These are phyloP conservation scores for Laspeyria flexula DNA, from an alignment of 2,888 invertebrate species.

Conservation along the genomic window DNA sequence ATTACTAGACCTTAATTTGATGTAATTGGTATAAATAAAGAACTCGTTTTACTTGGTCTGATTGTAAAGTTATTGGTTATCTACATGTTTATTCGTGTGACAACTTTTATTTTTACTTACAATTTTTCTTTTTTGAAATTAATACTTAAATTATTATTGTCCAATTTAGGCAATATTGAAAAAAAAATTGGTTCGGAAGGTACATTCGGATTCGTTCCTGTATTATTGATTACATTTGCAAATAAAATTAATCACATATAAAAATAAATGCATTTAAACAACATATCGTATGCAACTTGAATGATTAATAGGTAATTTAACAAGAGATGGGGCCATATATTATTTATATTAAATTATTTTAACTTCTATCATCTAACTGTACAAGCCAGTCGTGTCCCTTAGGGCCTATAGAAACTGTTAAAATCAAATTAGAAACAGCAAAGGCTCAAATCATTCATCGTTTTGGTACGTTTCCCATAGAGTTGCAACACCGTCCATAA, in stretches of 20 bases:
- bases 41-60: constrained; percentile 9
- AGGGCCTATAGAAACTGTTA: constrained; percentile 14
- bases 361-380: too few relatives aligned
- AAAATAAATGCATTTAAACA: too few relatives aligned
- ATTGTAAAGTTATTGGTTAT: neutral
- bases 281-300: neutral
- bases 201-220: neutral
- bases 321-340: too few relatives aligned
- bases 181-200: too few relatives aligned
- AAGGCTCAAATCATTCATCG: constrained; percentile 46
- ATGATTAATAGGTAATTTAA: neutral
- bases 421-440: constrained; percentile 36
- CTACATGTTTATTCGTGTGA: neutral
- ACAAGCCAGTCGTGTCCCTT: neutral
- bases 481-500: constrained; percentile 71
- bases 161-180: too few relatives aligned
- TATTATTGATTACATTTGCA: neutral
- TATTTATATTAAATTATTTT: neutral
- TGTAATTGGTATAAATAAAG: constrained; percentile 14
- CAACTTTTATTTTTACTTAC: neutral
- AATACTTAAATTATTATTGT: too few relatives aligned
- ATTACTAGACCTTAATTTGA: constrained; percentile 16
- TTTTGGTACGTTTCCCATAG: constrained; percentile 61
- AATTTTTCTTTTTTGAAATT: too few relatives aligned
- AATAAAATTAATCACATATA: too few relatives aligned